phyloP scores from a whole-genome alignment of 1,140 invertebrate species.

The Sipha flava region DNA sequence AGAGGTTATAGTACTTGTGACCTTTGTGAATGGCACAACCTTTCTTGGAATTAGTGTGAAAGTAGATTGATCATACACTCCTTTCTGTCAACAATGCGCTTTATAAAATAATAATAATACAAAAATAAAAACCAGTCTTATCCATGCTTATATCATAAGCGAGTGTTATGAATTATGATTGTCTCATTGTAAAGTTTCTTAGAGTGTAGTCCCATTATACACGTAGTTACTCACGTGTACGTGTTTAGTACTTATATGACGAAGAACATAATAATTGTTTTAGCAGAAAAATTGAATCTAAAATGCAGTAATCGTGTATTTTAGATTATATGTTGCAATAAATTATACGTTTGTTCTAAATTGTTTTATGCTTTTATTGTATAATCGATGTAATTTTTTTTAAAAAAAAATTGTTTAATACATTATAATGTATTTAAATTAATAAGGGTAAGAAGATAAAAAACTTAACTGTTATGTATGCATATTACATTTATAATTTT shows the following conservation, averaged over 20 bases:
- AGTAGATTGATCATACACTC: conserved; percentile 22
- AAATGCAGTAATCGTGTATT: background rate
- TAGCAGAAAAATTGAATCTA: background rate
- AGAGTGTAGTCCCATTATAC: background rate
- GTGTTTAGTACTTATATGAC: background rate
- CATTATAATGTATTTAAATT: no score
- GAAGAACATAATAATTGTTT: background rate
- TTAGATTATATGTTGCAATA: no score
- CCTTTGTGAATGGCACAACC: conserved; percentile 31
- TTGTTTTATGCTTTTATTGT: no score
- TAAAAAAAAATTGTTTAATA: no score
- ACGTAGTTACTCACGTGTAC: background rate
- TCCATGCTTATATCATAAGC: conserved; percentile 1
- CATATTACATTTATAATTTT: no score
- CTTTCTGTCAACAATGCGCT: conserved; percentile 27
- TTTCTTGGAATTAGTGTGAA: conserved; percentile 23
- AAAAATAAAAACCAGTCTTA: conserved; percentile 6
- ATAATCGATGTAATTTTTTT: no score
- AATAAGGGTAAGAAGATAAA: no score
- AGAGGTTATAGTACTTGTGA: conserved; percentile 21
- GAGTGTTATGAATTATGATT: conserved; percentile 3
- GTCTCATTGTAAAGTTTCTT: conserved; percentile 3
- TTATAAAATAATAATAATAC: conserved; percentile 6
- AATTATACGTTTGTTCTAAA: background rate
- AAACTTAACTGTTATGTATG: no score